Base-by-base conservation (phyloP, 2,797 vertebrate species). In the Ctenopoma multispine region DNA sequence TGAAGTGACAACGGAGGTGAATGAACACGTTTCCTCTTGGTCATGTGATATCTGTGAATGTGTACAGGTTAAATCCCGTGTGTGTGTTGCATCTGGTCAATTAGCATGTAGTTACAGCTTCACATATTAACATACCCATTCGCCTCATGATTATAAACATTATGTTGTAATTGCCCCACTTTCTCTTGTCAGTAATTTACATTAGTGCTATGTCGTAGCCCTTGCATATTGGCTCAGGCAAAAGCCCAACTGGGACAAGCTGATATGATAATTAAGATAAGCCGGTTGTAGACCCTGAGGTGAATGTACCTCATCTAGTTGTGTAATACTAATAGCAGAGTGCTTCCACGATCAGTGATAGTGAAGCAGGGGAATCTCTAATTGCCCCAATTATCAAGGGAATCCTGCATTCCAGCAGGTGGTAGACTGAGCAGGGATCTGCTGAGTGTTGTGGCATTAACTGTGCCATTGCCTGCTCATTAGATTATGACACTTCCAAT, bases 231-330 rank as follows among this genome's bases (percentile, higher is more conserved):
- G 47, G 81, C 86, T 80, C 79, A 76, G 75, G 71, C 76, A 72
- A 83, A 47, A 67, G 55, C 47, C 67, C 85, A 85, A 90, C 74
- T 70, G 75, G 75, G 75, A 74, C 75, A 72, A 91, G 79, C 79
- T 86, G 88, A 93, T 93, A 91, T 84, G 86, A 93, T 84, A 81
- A 90, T 92, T 87, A 88, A 87, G 88, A 91, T 89, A 83, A 90
- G 78, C 75, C 23, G 48, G n/a, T 55, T 72, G 57, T 5, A 71
- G 83, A 81, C 87, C 89, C 88, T 77, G 82, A 85, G 90, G 88
- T 87, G 66, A 85, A 67, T 77, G 59, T 73, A 79, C 68, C 58
- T 75, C 54, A 48, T 57, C 20, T 51, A 53, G 77, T 87, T 91
- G 85, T 82, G 84, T 88, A 87, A 90, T 80, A 77, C 71, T 90